Evolutionary conservation across 2,888 invertebrate genomes (phyloP).

Genomic region (Sesia apiformis): DNA sequence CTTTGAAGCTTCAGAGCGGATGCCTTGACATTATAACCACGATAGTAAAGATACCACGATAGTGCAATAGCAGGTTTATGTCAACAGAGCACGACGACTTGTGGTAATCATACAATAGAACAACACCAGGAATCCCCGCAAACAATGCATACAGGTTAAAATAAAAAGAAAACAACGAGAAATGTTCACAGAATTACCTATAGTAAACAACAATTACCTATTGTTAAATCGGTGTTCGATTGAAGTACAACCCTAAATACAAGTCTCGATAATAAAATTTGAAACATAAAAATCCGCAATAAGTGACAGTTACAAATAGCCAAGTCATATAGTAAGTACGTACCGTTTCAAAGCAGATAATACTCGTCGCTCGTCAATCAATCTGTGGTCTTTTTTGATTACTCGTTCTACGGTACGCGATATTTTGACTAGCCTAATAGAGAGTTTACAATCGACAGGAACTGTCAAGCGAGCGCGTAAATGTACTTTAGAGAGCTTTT

Average conservation of each 20-base stretch:
- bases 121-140: constrained; percentile 32
- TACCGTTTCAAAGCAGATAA: not conserved
- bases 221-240: too few species aligned
- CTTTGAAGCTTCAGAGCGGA: constrained; percentile 20
- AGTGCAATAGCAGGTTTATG: constrained; percentile 44
- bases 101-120: constrained; percentile 42
- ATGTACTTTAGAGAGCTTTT: constrained; percentile 35
- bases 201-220: too few species aligned
- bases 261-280: too few species aligned
- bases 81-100: constrained; percentile 51
- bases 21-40: constrained; percentile 60
- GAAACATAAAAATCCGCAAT: too few species aligned
- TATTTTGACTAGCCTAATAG: constrained; percentile 4
- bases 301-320: too few species aligned
- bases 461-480: constrained; percentile 46
- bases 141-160: constrained; percentile 29
- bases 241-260: too few species aligned
- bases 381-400: constrained; percentile 41
- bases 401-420: constrained; percentile 13
- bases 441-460: constrained; percentile 23
- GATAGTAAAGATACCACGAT: constrained; percentile 25
- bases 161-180: constrained; percentile 15
- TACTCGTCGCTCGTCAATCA: constrained; percentile 22
- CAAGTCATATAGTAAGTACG: not conserved
- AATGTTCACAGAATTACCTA: too few species aligned